phyloP scores from a whole-genome alignment of 2,888 invertebrate genomes.

The Cryptus viduatorius region DNA sequence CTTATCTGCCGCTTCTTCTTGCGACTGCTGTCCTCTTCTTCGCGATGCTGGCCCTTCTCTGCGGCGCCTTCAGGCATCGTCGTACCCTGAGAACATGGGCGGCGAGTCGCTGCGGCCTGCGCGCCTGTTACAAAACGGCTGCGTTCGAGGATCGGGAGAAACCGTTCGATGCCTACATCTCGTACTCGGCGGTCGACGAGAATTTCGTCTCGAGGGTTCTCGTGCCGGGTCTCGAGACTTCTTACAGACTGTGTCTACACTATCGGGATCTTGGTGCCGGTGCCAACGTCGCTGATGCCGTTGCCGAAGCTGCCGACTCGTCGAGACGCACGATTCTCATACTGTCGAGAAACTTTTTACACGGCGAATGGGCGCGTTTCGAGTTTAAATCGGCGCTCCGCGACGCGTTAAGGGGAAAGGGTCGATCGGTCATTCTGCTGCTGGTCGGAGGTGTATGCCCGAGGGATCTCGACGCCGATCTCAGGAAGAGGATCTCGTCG shows the following conservation, averaged over 20 bases:
- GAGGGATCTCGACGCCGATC: constrained; percentile 95
- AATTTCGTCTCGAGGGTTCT: constrained; percentile 95
- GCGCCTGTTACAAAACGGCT: constrained; percentile 94
- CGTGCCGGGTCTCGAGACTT: constrained; percentile 94
- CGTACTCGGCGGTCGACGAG: constrained; percentile 97
- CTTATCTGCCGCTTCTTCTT: constrained; percentile 92
- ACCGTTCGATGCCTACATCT: constrained; percentile 97
- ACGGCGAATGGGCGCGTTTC: constrained; percentile 97
- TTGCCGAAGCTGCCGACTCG: constrained; percentile 96
- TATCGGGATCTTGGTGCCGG: constrained; percentile 96
- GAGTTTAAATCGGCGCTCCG: constrained; percentile 97
- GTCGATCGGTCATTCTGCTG: constrained; percentile 95
- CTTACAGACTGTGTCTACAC: constrained; percentile 95
- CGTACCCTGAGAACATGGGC: constrained; percentile 94
- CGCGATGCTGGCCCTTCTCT: constrained; percentile 91
- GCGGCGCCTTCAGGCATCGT: constrained; percentile 93
- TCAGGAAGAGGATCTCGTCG: constrained; percentile 95
- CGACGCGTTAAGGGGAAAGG: constrained; percentile 94
- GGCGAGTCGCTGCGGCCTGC: constrained; percentile 93
- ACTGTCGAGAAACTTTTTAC: constrained; percentile 96
- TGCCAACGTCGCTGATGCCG: constrained; percentile 95
- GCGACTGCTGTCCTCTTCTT: constrained; percentile 92
- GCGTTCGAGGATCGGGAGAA: constrained; percentile 91
- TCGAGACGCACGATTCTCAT: constrained; percentile 96
- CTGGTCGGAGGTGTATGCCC: constrained; percentile 95